These are phyloP conservation scores for Morpho achilles DNA, from an alignment of 2,888 invertebrate genomes.

Conservation along the genomic window DNA sequence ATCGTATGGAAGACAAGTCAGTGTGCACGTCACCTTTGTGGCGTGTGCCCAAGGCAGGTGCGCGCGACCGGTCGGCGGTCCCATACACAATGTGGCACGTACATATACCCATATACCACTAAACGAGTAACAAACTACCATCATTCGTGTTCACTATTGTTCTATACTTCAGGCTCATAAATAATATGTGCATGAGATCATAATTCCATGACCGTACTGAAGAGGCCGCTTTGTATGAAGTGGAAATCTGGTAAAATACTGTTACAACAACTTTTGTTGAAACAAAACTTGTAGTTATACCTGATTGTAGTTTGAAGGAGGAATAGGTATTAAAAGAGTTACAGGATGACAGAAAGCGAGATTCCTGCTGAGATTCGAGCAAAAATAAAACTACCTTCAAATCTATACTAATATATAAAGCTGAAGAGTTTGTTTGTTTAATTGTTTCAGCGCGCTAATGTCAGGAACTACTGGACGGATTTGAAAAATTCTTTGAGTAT, in stretches of 20 bases:
- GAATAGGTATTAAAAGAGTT: no score
- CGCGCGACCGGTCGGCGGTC: constrained; percentile 40
- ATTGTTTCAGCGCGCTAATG: no score
- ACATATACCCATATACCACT: constrained; percentile 14
- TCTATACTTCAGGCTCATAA: constrained; percentile 12
- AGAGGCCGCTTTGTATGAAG: constrained; percentile 3
- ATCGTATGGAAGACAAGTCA: constrained; percentile 12
- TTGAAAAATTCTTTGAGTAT: no score
- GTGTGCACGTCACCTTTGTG: constrained; percentile 47
- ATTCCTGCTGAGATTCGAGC: no score
- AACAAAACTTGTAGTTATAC: no score
- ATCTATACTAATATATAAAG: no score
- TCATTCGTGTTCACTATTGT: constrained; percentile 23
- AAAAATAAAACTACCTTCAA: no score
- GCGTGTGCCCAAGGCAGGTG: constrained; percentile 76
- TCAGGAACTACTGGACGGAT: no score
- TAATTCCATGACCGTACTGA: constrained; percentile 16
- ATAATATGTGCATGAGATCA: constrained; percentile 23
- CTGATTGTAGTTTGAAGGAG: no score
- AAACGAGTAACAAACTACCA: constrained; percentile 13
- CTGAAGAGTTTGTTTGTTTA: no score
- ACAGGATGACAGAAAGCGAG: no score
- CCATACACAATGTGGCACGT: constrained; percentile 29
- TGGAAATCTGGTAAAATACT: constrained; percentile 3
- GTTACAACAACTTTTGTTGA: no score